A percentile compares a stretch with the other conserved stretches of the same genome.
Evolutionary conservation across 2,888 invertebrate genomes (phyloP).

Genomic region (Clistopyga incitator): DNA sequence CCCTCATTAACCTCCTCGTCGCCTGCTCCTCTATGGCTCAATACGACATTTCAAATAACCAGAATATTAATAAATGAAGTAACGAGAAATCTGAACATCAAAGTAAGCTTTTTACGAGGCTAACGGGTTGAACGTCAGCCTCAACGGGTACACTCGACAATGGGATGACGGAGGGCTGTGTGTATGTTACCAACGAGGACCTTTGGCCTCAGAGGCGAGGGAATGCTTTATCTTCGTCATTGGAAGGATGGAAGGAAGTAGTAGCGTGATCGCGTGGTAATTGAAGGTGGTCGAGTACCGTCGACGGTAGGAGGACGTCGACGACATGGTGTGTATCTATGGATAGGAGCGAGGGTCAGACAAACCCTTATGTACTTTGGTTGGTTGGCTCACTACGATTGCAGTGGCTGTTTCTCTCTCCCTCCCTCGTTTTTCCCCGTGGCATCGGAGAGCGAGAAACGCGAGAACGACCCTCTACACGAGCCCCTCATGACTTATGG

Average conservation of each 20-base stretch:
- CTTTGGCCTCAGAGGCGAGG: not conserved
- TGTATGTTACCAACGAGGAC: not conserved
- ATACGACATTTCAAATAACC: no score
- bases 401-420: constrained; percentile 1
- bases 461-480: constrained; percentile 58
- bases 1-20: no score
- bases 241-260: constrained; percentile 19
- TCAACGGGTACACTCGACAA: not conserved
- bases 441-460: constrained; percentile 29
- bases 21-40: no score
- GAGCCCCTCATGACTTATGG: constrained; percentile 78
- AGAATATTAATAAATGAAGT: no score
- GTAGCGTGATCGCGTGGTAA: constrained; percentile 41
- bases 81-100: no score
- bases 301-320: not conserved
- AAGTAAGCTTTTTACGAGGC: not conserved
- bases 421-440: constrained; percentile 1
- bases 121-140: not conserved
- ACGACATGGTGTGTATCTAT: constrained; percentile 15
- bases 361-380: constrained; percentile 23
- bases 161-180: not conserved
- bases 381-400: not conserved
- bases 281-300: constrained; percentile 38
- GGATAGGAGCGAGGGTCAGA: constrained; percentile 15
- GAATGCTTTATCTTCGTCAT: constrained; percentile 17